Conservation (phyloP, 2,888 invertebrate genomes). For the Platycheirus rosarum region DNA sequence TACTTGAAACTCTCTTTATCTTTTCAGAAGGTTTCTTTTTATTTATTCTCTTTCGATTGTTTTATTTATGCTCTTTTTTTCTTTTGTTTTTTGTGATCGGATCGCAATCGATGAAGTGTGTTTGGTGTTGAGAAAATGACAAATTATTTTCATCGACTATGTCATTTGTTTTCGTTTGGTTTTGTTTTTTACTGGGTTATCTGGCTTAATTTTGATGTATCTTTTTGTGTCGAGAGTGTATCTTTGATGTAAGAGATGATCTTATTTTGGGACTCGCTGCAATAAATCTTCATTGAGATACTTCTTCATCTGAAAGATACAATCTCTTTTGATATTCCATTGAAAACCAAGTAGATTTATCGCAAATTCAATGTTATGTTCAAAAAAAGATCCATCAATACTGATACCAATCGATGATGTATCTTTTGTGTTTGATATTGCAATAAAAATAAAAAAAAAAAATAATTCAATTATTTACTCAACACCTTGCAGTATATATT, state of each 20-base stretch:
- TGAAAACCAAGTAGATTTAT: slow-evolving; percentile 21
- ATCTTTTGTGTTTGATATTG: slow-evolving; percentile 24
- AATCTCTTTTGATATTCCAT: slow-evolving; percentile 38
- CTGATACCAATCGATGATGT: slow-evolving; percentile 32
- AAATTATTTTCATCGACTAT: slow-evolving; percentile 68
- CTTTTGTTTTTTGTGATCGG: slow-evolving; percentile 22
- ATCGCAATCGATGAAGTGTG: slow-evolving; percentile 38
- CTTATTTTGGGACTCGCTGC: slow-evolving; percentile 34
- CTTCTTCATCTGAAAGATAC: slow-evolving; percentile 55
- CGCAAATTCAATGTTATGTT: neutral
- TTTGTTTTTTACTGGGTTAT: slow-evolving; percentile 39
- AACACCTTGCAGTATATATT: slow-evolving; percentile 29
- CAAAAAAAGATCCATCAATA: slow-evolving; percentile 34
- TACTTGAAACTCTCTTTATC: neutral
- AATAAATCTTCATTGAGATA: slow-evolving; percentile 49
- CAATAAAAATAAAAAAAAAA: slow-evolving; percentile 40
- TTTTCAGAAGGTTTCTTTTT: neutral
- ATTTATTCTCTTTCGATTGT: neutral
- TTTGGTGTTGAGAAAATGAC: slow-evolving; percentile 49
- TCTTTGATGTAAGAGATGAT: slow-evolving; percentile 52
- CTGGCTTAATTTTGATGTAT: slow-evolving; percentile 30
- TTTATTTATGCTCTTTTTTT: slow-evolving; percentile 21
- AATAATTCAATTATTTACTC: slow-evolving; percentile 36
- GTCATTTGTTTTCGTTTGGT: slow-evolving; percentile 59
- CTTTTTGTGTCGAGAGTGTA: slow-evolving; percentile 11